Conservation (phyloP, 1,140 invertebrate genomes). For the Pachyrhynchus sulphureomaculatus region DNA sequence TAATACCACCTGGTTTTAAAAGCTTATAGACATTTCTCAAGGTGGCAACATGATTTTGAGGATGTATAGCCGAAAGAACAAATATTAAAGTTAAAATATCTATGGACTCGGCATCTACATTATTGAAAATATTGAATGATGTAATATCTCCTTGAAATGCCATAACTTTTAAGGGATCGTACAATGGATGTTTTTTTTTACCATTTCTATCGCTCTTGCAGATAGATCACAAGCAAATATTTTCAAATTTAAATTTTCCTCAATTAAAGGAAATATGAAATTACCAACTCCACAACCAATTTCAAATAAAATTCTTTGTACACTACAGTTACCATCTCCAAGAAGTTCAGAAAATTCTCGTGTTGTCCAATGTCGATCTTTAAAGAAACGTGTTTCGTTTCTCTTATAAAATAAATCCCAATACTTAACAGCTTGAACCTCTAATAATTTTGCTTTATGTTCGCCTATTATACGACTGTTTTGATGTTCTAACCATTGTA, state of each 20-base stretch:
- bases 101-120: constrained; percentile 58
- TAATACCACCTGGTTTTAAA: constrained; percentile 76
- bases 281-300: constrained; percentile 98
- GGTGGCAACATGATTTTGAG: constrained; percentile 73
- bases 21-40: constrained; percentile 69
- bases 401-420: constrained; percentile 99
- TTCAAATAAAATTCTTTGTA: constrained; percentile 67
- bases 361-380: constrained; percentile 96
- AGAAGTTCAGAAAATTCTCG: constrained; percentile 88
- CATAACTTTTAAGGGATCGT: constrained; percentile 63
- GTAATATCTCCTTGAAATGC: constrained; percentile 79
- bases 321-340: constrained; percentile 43
- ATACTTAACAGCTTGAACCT: constrained; percentile 84
- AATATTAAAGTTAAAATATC: constrained; percentile 94
- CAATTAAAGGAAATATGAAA: constrained; percentile 89
- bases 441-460: constrained; percentile 80
- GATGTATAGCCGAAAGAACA: constrained; percentile 92
- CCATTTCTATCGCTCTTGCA: constrained; percentile 82
- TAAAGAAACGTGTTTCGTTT: constrained; percentile 90
- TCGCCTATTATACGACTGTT: constrained; percentile 70
- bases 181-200: constrained; percentile 69
- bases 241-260: constrained; percentile 72
- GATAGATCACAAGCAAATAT: constrained; percentile 96
- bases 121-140: constrained; percentile 59
- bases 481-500: constrained; percentile 63